phyloP scores from a whole-genome alignment of 2,797 vertebrate genomes.

The Mormyrops boulengeri region DNA sequence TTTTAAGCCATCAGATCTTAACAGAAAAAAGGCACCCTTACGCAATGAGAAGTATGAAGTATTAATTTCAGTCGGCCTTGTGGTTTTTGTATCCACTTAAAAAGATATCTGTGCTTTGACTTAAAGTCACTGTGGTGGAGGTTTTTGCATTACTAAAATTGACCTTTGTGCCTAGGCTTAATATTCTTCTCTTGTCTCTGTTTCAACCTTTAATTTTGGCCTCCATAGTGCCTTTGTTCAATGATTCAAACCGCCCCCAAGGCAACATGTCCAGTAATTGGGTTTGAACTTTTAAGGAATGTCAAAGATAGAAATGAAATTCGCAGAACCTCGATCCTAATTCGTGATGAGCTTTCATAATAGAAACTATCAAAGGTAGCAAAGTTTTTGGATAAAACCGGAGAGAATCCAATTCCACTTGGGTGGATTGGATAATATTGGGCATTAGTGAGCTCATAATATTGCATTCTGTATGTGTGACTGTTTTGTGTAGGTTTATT shows the following conservation, averaged over 20 bases:
- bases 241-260: conserved; percentile 29
- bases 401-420: neutral
- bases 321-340: conserved; percentile 49
- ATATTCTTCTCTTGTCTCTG: conserved; percentile 33
- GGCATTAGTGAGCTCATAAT: neutral
- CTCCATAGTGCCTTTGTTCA: conserved; percentile 36
- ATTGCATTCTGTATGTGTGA: neutral
- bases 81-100: conserved; percentile 11
- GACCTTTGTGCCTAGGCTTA: conserved; percentile 25
- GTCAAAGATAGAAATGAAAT: conserved; percentile 34
- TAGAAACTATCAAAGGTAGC: conserved; percentile 49
- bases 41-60: neutral
- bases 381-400: conserved; percentile 64
- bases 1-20: neutral
- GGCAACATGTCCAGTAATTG: conserved; percentile 53
- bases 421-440: neutral
- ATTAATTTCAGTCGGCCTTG: neutral
- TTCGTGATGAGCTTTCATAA: conserved; percentile 47
- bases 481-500: neutral
- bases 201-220: conserved; percentile 40
- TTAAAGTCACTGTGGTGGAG: neutral
- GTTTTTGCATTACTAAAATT: conserved; percentile 27
- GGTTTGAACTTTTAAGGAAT: conserved; percentile 37
- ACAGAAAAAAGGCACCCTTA: neutral
- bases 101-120: conserved; percentile 9